phyloP scores from a whole-genome alignment of 2,113 vertebrate species.

The Emydura subglobosa region DNA sequence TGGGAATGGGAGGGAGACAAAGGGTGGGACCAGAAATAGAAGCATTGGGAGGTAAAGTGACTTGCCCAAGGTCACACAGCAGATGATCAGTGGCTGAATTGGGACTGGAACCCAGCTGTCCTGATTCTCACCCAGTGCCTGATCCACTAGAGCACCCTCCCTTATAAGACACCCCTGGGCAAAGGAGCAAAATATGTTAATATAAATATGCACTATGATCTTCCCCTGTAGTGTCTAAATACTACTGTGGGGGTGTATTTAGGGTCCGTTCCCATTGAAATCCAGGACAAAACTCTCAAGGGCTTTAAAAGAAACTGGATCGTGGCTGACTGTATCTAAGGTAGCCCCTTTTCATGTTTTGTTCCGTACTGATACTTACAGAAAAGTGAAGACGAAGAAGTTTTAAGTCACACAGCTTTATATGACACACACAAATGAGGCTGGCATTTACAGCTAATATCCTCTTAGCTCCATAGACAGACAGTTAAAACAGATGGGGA shows the following conservation, averaged over 20 bases:
- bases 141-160: no score
- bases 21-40: no score
- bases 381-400: background rate
- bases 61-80: no score
- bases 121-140: no score
- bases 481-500: background rate
- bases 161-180: no score
- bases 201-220: no score
- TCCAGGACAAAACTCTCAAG: background rate
- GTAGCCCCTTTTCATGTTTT: background rate
- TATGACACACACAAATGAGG: background rate
- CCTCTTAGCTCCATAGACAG: background rate
- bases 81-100: no score
- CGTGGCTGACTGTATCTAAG: background rate
- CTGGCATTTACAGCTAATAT: background rate
- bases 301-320: background rate
- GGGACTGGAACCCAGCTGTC: no score
- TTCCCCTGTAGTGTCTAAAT: background rate
- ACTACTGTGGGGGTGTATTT: background rate
- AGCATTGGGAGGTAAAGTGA: no score
- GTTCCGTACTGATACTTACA: background rate
- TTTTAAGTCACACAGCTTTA: background rate
- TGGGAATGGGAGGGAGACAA: no score
- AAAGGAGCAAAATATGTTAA: no score
- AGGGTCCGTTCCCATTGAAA: background rate